Conservation (phyloP, 2,888 invertebrate species). For the Acronicta aceris region DNA sequence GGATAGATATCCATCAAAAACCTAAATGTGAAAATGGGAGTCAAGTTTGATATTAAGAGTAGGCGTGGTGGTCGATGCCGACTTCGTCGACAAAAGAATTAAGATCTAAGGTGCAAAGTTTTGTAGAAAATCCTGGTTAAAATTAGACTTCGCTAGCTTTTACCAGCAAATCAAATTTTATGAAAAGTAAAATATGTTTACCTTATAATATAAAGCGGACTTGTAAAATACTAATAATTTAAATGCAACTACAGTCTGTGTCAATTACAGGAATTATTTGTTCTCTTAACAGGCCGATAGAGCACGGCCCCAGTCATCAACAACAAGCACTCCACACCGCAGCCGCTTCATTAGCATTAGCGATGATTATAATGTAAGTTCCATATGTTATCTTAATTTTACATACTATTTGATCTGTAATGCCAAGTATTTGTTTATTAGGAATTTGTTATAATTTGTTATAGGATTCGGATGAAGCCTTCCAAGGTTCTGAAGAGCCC, state of each 20-base stretch:
- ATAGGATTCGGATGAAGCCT: constrained; percentile 35
- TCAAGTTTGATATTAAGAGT: too few species aligned
- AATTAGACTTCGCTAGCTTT: too few species aligned
- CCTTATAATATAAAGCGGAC: too few species aligned
- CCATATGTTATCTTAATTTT: not conserved
- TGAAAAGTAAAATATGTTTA: too few species aligned
- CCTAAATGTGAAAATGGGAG: too few species aligned
- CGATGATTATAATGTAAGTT: not conserved
- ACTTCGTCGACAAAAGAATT: too few species aligned
- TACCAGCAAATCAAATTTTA: too few species aligned
- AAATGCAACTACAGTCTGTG: not conserved
- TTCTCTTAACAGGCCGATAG: constrained; percentile 2
- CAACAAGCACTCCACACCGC: not conserved
- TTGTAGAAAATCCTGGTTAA: too few species aligned
- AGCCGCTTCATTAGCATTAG: not conserved
- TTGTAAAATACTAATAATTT: too few species aligned
- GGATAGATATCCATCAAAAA: too few species aligned
- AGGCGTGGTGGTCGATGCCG: too few species aligned
- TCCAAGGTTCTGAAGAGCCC: constrained; percentile 4
- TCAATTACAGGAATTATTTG: not conserved
- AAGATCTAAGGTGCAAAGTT: too few species aligned
- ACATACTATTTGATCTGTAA: not conserved
- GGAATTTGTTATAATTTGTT: constrained; percentile 33
- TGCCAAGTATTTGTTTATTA: constrained; percentile 16
- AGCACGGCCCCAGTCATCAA: not conserved